Evolutionary conservation across 2,113 vertebrate genomes (phyloP).

Genomic region (Donacobius atricapilla): DNA sequence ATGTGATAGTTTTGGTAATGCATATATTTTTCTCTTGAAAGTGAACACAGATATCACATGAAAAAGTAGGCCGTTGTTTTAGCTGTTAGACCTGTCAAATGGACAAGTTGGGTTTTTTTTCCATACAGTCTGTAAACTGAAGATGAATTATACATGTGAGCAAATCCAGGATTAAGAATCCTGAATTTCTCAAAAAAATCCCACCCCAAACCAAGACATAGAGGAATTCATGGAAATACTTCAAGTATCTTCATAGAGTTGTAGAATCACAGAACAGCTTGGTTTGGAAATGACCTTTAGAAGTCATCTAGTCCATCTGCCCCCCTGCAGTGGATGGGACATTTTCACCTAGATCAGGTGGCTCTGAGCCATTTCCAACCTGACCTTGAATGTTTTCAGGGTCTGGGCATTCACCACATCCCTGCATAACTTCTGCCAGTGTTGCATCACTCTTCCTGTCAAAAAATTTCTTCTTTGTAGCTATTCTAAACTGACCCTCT

Average conservation of each 20-base stretch:
- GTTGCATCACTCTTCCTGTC: neutral
- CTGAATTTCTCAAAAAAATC: neutral
- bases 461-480: neutral
- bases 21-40: slow-evolving; percentile 5
- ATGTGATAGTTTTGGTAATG: neutral
- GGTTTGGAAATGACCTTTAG: neutral
- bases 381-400: neutral
- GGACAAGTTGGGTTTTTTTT: neutral
- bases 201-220: neutral
- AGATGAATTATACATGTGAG: neutral
- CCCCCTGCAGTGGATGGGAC: neutral
- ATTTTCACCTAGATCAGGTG: neutral
- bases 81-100: neutral
- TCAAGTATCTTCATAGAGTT: neutral
- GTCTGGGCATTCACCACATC: accelerated
- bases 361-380: neutral
- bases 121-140: neutral
- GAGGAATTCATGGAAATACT: neutral
- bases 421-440: neutral
- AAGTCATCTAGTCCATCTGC: too few species aligned
- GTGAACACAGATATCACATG: neutral
- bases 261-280: neutral
- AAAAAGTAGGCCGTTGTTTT: neutral
- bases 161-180: neutral
- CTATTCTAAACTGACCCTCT: neutral